Evolutionary conservation across 1,140 invertebrate genomes (phyloP), one percentile per base, ranked within the genome.

Genomic region (Fopius arisanus): DNA sequence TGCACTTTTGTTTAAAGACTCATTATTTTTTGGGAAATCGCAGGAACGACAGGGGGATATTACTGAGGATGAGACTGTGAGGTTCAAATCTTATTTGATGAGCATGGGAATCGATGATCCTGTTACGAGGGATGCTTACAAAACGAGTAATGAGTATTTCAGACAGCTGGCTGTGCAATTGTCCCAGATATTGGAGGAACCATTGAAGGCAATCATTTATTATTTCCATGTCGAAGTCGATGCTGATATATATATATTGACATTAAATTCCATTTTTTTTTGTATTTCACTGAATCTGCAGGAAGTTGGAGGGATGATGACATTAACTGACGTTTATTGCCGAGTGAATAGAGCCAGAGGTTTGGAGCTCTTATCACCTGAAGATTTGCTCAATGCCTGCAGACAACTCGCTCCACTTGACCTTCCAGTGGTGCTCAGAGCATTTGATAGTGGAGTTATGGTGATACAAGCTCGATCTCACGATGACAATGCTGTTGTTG

Each of bases 91-190:
- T 0, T 98, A 99, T 83, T 88, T 99, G 41, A 91, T 99, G 85
- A 98, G 96, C 86, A 91, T 99, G 77, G 98, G 98, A 80, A 97
- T 99, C 76, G 96, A 97, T 81, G 97, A 99, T 90, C 97, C 97
- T 19, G 97, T 99, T 0, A 99, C 97, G 0, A 92, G 96, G 83
- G 93, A 96, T 82, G 92, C 94, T 40, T 97, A 94, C 84, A 95
- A 94, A 78, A 95, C 92, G 78, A 95, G 96, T 75, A 93, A 93
- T 75, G 92, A 94, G 75, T 99, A 98, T 85, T 96, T 96, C 83
- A 90, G 91, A 78, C 94, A 96, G 78, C 88, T 99, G 26, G 96
- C 96, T 0, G 92, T 93, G 80, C 94, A 99, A 89, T 91, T 99
- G 48, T 92, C 92, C 43, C 90, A 92, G 79, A 92, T 97, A 81